Evolutionary conservation across 2,113 vertebrate genomes (phyloP).

Genomic region (Bucco capensis): DNA sequence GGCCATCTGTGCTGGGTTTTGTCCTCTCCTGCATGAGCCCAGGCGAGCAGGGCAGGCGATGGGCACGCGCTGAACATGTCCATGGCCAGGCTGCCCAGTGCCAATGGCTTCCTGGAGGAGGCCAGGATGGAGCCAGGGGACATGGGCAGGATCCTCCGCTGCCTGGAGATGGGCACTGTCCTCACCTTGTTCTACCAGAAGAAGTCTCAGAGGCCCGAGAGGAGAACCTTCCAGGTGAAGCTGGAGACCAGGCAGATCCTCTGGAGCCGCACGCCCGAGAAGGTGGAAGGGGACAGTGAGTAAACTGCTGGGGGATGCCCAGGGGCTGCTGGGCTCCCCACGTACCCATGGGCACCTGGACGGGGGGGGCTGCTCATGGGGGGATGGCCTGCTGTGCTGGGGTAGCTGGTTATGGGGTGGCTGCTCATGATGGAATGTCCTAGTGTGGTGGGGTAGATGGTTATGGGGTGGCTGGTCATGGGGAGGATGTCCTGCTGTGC

Average conservation of each 20-base stretch:
- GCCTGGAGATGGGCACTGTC: conserved; percentile 81
- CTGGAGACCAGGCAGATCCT: conserved; percentile 78
- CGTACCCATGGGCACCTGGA: too few relatives aligned
- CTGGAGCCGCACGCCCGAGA: conserved; percentile 81
- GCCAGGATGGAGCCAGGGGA: conserved; percentile 64
- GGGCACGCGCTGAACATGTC: conserved; percentile 79
- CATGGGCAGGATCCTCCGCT: conserved; percentile 75
- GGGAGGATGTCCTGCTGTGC: too few relatives aligned
- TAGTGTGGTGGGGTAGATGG: rapidly evolving
- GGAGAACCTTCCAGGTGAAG: conserved; percentile 82
- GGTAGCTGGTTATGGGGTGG: neutral
- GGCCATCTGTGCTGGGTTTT: neutral
- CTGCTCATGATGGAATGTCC: neutral
- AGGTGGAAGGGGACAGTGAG: conserved; percentile 82
- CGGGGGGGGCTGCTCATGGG: rapidly evolving
- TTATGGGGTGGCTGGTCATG: neutral
- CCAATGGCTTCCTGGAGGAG: conserved; percentile 81
- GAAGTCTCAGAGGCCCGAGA: conserved; percentile 84
- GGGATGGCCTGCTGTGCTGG: rapidly evolving
- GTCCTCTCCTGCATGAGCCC: conserved; percentile 43
- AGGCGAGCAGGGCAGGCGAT: neutral
- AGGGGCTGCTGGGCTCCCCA: too few relatives aligned
- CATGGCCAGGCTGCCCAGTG: conserved; percentile 73
- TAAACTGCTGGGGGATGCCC: neutral
- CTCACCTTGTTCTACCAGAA: conserved; percentile 87